phyloP scores from a whole-genome alignment of 2,797 vertebrate species.

The Mycteria americana region DNA sequence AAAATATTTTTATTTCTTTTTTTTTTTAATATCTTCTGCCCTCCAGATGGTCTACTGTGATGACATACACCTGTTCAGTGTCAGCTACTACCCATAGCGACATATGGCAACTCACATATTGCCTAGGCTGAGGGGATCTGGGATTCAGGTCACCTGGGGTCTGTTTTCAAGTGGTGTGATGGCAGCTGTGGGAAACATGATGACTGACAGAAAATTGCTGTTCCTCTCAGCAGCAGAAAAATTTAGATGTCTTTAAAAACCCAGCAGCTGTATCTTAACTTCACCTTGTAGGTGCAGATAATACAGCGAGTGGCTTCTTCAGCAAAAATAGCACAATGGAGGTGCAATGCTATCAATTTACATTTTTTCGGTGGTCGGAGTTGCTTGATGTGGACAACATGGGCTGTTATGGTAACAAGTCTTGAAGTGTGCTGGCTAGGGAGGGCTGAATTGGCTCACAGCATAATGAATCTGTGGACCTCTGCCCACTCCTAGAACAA shows the following conservation, averaged over 20 bases:
- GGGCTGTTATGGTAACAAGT: neutral
- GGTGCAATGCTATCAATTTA: neutral
- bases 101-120: constrained; percentile 75
- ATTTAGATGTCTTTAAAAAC: constrained; percentile 50
- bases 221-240: constrained; percentile 57
- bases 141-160: constrained; percentile 75
- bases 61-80: constrained; percentile 74
- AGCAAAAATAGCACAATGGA: neutral
- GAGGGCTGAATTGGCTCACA: neutral
- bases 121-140: constrained; percentile 60
- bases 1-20: constrained; percentile 27
- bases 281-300: neutral
- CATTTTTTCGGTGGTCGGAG: neutral
- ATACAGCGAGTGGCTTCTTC: neutral
- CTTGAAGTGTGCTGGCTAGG: neutral
- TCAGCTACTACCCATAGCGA: constrained; percentile 70
- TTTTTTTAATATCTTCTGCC: constrained; percentile 4
- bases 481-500: neutral
- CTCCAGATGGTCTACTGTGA: constrained; percentile 73
- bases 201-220: constrained; percentile 67
- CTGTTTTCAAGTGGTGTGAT: constrained; percentile 75
- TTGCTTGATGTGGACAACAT: neutral
- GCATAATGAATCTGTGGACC: neutral
- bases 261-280: constrained; percentile 39
- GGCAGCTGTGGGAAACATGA: constrained; percentile 74